Conservation (phyloP, 2,888 invertebrate species). For the Drosophila silvestris region DNA sequence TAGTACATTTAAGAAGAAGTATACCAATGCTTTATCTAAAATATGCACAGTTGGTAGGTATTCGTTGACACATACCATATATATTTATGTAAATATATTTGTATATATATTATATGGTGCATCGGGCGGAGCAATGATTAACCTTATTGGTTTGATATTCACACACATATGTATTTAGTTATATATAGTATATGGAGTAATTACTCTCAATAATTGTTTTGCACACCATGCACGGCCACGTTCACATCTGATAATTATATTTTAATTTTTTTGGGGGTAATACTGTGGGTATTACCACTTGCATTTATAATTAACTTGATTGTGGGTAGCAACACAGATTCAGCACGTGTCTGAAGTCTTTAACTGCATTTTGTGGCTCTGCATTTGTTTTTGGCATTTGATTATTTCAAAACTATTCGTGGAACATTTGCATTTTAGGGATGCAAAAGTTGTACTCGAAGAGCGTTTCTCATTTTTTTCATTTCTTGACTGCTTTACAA, state of each 20-base stretch:
- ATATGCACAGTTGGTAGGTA: constrained; percentile 33
- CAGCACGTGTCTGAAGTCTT: constrained; percentile 10
- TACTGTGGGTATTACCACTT: constrained; percentile 7
- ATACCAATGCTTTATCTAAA: constrained; percentile 10
- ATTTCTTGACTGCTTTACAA: not conserved
- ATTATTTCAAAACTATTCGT: not conserved
- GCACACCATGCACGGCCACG: not conserved
- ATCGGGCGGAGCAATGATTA: constrained; percentile 19
- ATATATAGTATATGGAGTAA: not conserved
- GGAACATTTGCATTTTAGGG: not conserved
- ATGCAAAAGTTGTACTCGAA: not conserved
- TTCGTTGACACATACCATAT: constrained; percentile 36
- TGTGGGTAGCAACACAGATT: constrained; percentile 24
- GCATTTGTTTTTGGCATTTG: not conserved
- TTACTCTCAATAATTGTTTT: not conserved
- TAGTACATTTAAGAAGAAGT: constrained; percentile 7
- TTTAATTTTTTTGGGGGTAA: not conserved
- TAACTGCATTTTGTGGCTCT: constrained; percentile 27
- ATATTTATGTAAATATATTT: not conserved
- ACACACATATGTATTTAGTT: constrained; percentile 4
- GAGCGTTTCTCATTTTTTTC: not conserved
- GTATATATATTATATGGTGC: not conserved
- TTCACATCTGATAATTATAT: not conserved
- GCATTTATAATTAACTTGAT: constrained; percentile 21
- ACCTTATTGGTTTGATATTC: constrained; percentile 3